phyloP scores from a whole-genome alignment of 2,888 invertebrate genomes.

The Zhuqinia jingwanae region DNA sequence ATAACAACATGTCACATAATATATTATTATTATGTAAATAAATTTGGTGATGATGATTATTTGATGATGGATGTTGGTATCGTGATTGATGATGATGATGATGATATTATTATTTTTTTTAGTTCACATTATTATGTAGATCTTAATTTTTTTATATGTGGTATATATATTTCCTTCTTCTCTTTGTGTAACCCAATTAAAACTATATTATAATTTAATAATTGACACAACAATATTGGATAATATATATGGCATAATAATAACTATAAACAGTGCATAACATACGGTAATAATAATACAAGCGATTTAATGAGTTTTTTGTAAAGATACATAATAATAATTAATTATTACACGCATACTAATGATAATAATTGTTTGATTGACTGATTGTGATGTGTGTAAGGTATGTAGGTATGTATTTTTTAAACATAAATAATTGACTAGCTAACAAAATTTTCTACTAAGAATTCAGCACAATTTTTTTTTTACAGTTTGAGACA shows the following conservation, averaged over 20 bases:
- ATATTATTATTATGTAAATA: neutral
- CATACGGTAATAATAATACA: conserved; percentile 3
- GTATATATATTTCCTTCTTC: too few species aligned
- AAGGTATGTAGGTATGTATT: too few species aligned
- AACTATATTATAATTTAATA: conserved; percentile 1
- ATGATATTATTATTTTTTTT: neutral
- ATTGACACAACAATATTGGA: conserved; percentile 24
- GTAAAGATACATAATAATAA: too few species aligned
- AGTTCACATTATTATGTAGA: neutral
- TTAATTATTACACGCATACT: too few species aligned
- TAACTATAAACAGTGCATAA: neutral
- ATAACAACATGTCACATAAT: neutral
- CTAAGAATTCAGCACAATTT: neutral
- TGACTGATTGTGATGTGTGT: neutral
- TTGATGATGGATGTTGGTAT: neutral
- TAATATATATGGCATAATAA: conserved; percentile 34
- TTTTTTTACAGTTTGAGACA: too few species aligned
- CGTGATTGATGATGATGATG: neutral
- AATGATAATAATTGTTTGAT: neutral
- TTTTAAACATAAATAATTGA: conserved; percentile 11
- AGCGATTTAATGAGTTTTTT: conserved; percentile 24
- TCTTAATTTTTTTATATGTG: too few species aligned
- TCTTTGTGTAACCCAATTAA: conserved; percentile 22
- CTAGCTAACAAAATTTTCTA: neutral
- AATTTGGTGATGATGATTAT: conserved; percentile 15